Percentiles rank a stretch among this genome's conserved stretches.
Conservation (phyloP, 2,797 vertebrate genomes). For the Limosa lapponica region DNA sequence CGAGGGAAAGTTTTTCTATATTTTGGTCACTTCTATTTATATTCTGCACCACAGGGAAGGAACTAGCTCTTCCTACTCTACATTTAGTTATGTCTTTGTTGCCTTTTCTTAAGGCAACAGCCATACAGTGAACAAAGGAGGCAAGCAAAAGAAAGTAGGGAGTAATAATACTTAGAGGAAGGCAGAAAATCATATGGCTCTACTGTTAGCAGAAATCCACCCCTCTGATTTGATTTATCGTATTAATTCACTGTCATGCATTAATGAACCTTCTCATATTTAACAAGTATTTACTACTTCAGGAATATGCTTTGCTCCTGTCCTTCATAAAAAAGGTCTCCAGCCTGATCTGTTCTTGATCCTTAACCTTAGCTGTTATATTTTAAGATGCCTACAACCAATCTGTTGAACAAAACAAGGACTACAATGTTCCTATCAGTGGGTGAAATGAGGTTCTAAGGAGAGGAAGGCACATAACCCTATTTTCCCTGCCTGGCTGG, state of each 20-base stretch:
- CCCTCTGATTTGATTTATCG: not conserved
- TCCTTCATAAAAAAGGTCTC: not conserved
- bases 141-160: not conserved
- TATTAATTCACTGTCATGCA: not conserved
- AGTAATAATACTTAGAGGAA: not conserved
- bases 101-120: not conserved
- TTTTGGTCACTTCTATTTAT: conserved; percentile 26
- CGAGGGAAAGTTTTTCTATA: not conserved
- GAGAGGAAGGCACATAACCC: not conserved
- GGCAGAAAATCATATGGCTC: not conserved
- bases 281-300: not conserved
- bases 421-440: not conserved
- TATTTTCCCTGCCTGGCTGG: not conserved
- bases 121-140: not conserved
- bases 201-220: not conserved
- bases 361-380: not conserved
- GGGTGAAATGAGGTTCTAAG: not conserved
- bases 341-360: not conserved
- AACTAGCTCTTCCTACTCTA: not conserved
- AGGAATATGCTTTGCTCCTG: not conserved
- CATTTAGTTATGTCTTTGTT: not conserved
- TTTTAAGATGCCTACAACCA: not conserved
- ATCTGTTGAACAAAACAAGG: not conserved
- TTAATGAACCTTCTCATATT: not conserved
- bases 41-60: not conserved